These are phyloP conservation scores for Adelognathus sp. DNA, from an alignment of 2,888 invertebrate species.

Conservation along the genomic window DNA sequence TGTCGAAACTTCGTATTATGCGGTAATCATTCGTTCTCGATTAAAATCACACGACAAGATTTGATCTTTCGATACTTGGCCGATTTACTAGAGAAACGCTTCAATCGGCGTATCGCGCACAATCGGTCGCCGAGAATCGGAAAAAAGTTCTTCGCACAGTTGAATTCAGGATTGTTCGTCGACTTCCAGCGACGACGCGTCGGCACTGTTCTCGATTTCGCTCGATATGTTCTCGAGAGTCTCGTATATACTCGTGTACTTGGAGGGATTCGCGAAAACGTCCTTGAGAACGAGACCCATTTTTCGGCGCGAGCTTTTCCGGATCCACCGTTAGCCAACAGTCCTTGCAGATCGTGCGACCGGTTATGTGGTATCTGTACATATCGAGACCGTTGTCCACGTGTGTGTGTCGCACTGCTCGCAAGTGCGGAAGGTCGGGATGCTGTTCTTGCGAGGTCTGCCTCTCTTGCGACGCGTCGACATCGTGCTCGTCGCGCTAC, in stretches of 20 bases:
- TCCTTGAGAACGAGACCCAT: slow-evolving; percentile 69
- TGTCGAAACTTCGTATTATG: too few relatives aligned
- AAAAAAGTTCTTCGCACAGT: too few relatives aligned
- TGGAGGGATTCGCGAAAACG: slow-evolving; percentile 62
- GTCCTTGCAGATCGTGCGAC: slow-evolving; percentile 72
- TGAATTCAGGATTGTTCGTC: slow-evolving; percentile 52
- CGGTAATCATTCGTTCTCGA: too few relatives aligned
- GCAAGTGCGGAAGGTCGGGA: slow-evolving; percentile 61
- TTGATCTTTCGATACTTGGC: too few relatives aligned
- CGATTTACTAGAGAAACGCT: too few relatives aligned
- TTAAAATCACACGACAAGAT: too few relatives aligned
- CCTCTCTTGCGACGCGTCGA: slow-evolving; percentile 2
- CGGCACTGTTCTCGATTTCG: slow-evolving; percentile 67
- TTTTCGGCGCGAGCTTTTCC: slow-evolving; percentile 32
- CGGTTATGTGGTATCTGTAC: slow-evolving; percentile 71
- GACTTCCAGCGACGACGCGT: slow-evolving; percentile 69
- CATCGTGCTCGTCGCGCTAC: slow-evolving; percentile 54
- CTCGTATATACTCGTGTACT: slow-evolving; percentile 59
- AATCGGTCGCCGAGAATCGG: too few relatives aligned
- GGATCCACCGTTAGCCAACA: slow-evolving; percentile 73
- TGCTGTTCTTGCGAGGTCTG: slow-evolving; percentile 24
- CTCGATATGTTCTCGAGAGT: slow-evolving; percentile 69
- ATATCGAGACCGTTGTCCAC: slow-evolving; percentile 66
- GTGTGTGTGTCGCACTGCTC: slow-evolving; percentile 66
- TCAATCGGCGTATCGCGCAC: too few relatives aligned